Evolutionary conservation across 2,797 vertebrate genomes (phyloP), one percentile per base, ranked within the genome.

Genomic region (Danionella dracula): DNA sequence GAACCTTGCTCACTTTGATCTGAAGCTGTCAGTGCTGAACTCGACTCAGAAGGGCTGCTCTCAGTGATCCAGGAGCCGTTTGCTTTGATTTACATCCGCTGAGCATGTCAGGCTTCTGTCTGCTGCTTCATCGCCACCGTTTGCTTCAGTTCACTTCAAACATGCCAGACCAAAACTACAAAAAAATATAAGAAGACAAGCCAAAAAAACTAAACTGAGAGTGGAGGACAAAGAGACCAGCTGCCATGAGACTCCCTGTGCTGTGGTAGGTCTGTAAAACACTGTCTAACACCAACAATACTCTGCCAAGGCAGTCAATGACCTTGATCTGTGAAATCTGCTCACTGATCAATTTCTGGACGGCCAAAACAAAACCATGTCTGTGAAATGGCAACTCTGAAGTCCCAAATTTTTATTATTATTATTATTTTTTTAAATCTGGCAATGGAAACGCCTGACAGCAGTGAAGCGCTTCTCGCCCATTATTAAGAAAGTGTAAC

Each of bases 401-500:
- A 13, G 29, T 15, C 31, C 9, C 1, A 4, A 20, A 23, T 12
- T 27, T 3, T 27, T 3, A 27, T 27, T 27, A 3, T 27, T 27
- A 27, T 27, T 1, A 5, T 11, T n/a, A n/a, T 60, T 15, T 46
- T 35, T 37, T 12, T 0, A 8, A 8, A 37, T 50, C 46, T 65
- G 38, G 61, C 31, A 29, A 57, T 35, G 45, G 23, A 42, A 46
- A 56, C 37, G 46, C 55, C 32, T 51, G 60, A 55, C 53, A 46
- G 32, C 41, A 57, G 32, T 29, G 42, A 66, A 56, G 11, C 8
- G 16, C 11, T 57, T 57, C 53, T 66, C 40, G n/a, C 20, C 42
- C 42, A 66, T 46, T 57, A 66, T 56, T 66, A 48, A 41, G 29
- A 54, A 54, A 65, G 42, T 66, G 51, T 46, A 19, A 42, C 51